These are phyloP conservation scores for Rotaria socialis DNA, from an alignment of 2,888 invertebrate genomes.

Conservation along the genomic window DNA sequence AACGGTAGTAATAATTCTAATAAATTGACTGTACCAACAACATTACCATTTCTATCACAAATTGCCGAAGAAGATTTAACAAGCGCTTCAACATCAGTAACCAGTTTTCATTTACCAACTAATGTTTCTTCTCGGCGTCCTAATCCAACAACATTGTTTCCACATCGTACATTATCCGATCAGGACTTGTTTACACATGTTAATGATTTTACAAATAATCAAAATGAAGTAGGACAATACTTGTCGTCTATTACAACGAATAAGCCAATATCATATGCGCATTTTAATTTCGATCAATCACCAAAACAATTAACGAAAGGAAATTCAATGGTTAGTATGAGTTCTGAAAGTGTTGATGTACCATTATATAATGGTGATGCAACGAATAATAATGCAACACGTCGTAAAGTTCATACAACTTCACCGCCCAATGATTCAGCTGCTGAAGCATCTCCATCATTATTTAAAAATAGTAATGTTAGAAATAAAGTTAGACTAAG, in stretches of 20 bases:
- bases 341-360: neutral
- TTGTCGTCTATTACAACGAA: neutral
- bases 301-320: neutral
- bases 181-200: conserved; percentile 25
- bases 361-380: neutral
- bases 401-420: neutral
- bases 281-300: conserved; percentile 19
- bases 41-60: neutral
- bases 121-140: neutral
- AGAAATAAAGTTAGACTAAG: neutral
- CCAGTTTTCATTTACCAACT: conserved; percentile 5
- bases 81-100: conserved; percentile 33
- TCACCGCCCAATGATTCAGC: neutral
- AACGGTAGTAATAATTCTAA: neutral
- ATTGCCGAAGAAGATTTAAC: conserved; percentile 35
- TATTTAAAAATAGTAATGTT: no score
- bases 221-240: neutral
- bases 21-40: no score
- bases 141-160: neutral
- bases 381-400: neutral
- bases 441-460: neutral
- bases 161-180: conserved; percentile 5
- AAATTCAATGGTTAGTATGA: neutral
- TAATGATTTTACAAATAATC: neutral
- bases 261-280: neutral